Base-by-base conservation (phyloP, 2,113 vertebrate species). In the Cranoglanis bouderius region DNA sequence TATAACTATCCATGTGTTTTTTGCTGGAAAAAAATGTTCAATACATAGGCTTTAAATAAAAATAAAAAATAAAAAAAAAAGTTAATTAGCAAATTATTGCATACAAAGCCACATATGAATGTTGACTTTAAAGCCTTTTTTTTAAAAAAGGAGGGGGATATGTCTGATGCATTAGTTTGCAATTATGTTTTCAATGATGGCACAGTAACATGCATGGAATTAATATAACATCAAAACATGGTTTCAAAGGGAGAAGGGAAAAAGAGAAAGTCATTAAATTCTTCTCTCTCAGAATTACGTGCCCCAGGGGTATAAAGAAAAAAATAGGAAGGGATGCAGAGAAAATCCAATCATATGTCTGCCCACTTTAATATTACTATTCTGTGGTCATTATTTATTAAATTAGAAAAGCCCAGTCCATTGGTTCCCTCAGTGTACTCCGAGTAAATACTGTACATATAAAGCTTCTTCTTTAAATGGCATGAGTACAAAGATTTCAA, bases 371-470 rank as follows among this genome's bases (percentile, higher is more conserved):
- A 57, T 89, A 89, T 89, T 90, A 87, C 24, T 78, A 91, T 91
- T 88, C 82, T 63, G 84, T 86, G 80, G 87, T 74, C 85, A 89
- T 90, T 57, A 89, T 90, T 92, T 87, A 91, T 90, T 85, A 91
- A 89, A 90, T 90, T 87, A 90, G 75, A 83, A 78, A 72, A 80
- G 72, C 83, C 88, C 51, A 35, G 70, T 86, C 59, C 88, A 65
- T 21, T 84, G 43, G 26, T 85, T 46, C 74, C 84, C 70, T 82
- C 55, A 77, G 65, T 85, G 46, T 72, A 46, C 43, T 87, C 85
- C 91, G 38, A 90, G 81, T 89, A 87, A 65, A 88, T 88, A 70
- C 1, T 49, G 46, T 49, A 46, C 59, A 72, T 80, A 86, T 87
- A 82, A 90, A 89, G 85, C 82, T 26, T 90, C 61, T 78, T n/a